These are phyloP conservation scores for Amiota minor DNA, from an alignment of 2,888 invertebrate species.

Conservation along the genomic window DNA sequence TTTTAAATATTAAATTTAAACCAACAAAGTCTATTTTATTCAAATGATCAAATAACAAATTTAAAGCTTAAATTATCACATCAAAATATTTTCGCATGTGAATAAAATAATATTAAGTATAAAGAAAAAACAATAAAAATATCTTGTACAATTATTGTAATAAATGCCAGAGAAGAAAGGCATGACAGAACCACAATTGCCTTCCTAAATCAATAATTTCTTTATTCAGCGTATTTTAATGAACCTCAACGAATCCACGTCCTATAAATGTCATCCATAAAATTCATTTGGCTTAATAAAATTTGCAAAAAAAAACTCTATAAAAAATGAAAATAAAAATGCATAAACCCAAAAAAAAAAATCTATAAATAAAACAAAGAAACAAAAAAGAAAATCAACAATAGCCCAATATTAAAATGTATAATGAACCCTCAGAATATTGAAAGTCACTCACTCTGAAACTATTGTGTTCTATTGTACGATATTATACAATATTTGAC, in stretches of 20 bases:
- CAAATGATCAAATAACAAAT: too few relatives aligned
- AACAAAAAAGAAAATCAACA: conserved; percentile 10
- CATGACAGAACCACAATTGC: too few relatives aligned
- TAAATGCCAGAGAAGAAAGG: too few relatives aligned
- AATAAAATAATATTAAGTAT: too few relatives aligned
- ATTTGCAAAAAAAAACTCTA: neutral
- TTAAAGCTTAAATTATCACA: too few relatives aligned
- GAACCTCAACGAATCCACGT: conserved; percentile 15
- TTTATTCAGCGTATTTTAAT: neutral
- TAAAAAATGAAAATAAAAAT: conserved; percentile 12
- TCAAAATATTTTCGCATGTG: too few relatives aligned
- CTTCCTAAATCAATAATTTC: too few relatives aligned
- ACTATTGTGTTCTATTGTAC: neutral
- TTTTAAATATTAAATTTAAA: too few relatives aligned
- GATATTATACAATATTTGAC: neutral
- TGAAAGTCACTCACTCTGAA: neutral
- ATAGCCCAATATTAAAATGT: conserved; percentile 8
- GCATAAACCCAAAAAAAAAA: neutral
- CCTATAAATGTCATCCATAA: conserved; percentile 22
- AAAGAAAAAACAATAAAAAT: too few relatives aligned
- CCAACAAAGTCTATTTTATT: too few relatives aligned
- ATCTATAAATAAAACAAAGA: conserved; percentile 3
- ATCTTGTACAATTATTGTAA: too few relatives aligned
- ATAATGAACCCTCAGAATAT: conserved; percentile 21
- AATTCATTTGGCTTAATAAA: neutral